phyloP scores from a whole-genome alignment of 2,888 invertebrate genomes.

The Drosophila rubida region DNA sequence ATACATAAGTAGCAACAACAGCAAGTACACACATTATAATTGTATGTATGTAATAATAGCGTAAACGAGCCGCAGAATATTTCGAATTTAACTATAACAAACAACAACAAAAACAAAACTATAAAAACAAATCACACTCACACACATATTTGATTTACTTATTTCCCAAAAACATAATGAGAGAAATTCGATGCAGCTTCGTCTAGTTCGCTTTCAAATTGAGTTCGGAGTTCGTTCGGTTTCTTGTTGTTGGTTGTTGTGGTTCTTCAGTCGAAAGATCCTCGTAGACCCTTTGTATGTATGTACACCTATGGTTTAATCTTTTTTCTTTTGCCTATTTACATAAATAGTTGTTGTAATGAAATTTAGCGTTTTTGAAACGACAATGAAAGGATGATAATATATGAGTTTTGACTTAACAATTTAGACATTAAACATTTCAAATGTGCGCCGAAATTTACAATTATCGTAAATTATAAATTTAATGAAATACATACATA shows the following conservation, averaged over 20 bases:
- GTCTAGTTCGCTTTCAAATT: conserved; percentile 47
- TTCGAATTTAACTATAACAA: conserved; percentile 62
- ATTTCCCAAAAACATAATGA: neutral
- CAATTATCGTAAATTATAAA: conserved; percentile 52
- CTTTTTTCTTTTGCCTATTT: conserved; percentile 51
- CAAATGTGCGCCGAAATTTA: conserved; percentile 65
- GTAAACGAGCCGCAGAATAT: conserved; percentile 46
- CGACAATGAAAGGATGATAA: conserved; percentile 62
- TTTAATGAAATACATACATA: conserved; percentile 21
- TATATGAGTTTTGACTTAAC: conserved; percentile 76
- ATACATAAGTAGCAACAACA: conserved; percentile 52
- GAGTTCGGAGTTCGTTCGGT: conserved; percentile 35
- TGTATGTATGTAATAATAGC: conserved; percentile 54
- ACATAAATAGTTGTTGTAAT: conserved; percentile 69
- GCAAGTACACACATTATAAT: conserved; percentile 40
- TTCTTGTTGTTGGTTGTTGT: conserved; percentile 40
- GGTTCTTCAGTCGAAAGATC: conserved; percentile 19
- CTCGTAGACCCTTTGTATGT: conserved; percentile 48
- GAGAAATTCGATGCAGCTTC: conserved; percentile 37
- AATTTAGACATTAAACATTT: conserved; percentile 69
- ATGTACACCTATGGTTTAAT: conserved; percentile 35
- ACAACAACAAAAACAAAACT: neutral
- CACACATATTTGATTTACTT: conserved; percentile 14
- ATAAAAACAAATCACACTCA: conserved; percentile 17
- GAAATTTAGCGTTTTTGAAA: conserved; percentile 72